A percentile compares a stretch with the other conserved stretches of the same genome.
phyloP scores from a whole-genome alignment of 2,113 vertebrate genomes.

The Ictalurus furcatus region DNA sequence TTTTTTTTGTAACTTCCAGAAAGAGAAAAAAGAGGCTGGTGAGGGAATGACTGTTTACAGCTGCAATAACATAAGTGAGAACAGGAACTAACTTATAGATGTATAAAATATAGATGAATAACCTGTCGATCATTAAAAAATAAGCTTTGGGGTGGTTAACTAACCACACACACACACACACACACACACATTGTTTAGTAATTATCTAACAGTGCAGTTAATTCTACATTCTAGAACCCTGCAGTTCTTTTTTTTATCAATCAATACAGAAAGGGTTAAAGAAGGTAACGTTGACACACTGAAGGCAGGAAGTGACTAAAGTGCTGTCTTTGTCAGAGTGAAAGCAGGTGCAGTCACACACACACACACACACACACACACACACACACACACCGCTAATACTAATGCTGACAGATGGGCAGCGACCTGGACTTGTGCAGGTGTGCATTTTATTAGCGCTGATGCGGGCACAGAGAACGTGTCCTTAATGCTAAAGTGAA shows the following conservation, averaged over 20 bases:
- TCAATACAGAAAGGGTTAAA: neutral
- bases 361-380: neutral
- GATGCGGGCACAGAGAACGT: neutral
- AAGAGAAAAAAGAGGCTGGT: neutral
- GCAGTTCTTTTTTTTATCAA: neutral
- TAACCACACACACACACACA: neutral
- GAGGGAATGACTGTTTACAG: neutral
- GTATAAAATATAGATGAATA: neutral
- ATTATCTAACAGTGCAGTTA: neutral
- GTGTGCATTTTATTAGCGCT: conserved; percentile 48
- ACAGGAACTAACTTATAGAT: neutral
- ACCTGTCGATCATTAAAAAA: neutral
- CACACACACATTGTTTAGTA: neutral
- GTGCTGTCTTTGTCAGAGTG: conserved; percentile 11
- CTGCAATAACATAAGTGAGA: neutral
- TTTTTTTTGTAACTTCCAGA: neutral
- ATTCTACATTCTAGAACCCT: neutral
- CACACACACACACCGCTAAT: conserved; percentile 5
- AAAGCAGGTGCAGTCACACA: conserved; percentile 25
- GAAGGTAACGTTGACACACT: neutral
- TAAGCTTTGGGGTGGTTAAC: too few relatives aligned
- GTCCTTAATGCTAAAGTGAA: conserved; percentile 17
- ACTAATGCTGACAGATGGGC: conserved; percentile 39
- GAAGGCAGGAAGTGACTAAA: conserved; percentile 40
- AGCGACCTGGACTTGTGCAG: conserved; percentile 44